phyloP scores from a whole-genome alignment of 1,140 invertebrate species.

The Agrypnia vestita region DNA sequence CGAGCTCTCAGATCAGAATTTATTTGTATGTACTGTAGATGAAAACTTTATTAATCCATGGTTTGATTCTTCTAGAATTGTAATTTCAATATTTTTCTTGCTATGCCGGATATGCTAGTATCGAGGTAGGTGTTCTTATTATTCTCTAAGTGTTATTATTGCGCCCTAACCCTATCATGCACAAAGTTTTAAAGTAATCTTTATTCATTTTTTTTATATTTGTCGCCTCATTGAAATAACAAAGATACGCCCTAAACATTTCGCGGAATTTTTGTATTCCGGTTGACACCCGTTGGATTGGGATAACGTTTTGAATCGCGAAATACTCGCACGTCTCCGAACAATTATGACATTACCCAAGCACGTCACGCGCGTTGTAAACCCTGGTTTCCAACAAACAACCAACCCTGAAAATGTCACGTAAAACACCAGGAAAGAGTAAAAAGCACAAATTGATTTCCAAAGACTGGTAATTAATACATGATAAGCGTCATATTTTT shows the following conservation, averaged over 20 bases:
- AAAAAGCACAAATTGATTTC: background rate
- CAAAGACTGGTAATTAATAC: no score
- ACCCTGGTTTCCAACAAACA: background rate
- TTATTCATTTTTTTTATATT: background rate
- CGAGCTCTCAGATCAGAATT: no score
- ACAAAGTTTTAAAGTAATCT: no score
- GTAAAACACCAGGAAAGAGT: background rate
- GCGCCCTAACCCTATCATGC: no score
- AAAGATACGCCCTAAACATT: background rate
- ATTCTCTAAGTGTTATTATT: no score
- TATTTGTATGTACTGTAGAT: no score
- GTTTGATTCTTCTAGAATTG: no score
- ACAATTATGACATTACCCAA: conserved; percentile 40
- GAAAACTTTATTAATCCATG: no score
- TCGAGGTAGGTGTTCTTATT: no score
- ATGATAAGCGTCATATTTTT: no score
- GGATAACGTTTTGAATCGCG: conserved; percentile 29
- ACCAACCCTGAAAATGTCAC: background rate
- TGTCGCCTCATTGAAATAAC: conserved; percentile 15
- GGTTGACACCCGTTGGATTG: background rate
- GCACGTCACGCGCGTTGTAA: conserved; percentile 34
- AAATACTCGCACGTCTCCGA: conserved; percentile 34
- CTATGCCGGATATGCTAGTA: no score
- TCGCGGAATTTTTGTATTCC: conserved; percentile 27
- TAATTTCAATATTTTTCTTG: no score